These are phyloP conservation scores for Mallotus villosus DNA, from an alignment of 2,797 vertebrate species.

Conservation along the genomic window DNA sequence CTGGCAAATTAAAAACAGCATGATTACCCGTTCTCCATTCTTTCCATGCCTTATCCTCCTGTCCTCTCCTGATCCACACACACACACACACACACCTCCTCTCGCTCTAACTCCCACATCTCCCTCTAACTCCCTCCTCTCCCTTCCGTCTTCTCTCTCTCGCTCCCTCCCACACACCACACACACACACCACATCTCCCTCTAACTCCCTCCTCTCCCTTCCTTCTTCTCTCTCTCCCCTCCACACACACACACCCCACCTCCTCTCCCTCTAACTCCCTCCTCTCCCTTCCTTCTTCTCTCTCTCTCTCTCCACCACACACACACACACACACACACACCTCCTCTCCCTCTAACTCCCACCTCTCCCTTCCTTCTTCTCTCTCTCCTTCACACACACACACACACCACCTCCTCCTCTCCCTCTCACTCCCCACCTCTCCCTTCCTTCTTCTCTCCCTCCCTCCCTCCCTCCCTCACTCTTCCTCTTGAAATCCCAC, in stretches of 20 bases:
- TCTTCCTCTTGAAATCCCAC: neutral
- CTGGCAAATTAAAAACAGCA: conserved; percentile 32
- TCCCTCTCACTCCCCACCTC: too few species aligned
- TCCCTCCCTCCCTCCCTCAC: neutral
- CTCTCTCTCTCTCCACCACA: too few species aligned
- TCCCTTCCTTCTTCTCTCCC: too few species aligned
- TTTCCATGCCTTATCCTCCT: conserved; percentile 14
- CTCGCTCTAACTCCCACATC: neutral
- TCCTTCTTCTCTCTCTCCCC: neutral
- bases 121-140: neutral
- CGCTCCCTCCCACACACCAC: too few species aligned
- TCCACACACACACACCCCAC: neutral
- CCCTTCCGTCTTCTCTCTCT: neutral
- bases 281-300: neutral
- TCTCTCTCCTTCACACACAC: too few species aligned
- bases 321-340: too few species aligned
- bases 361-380: too few species aligned
- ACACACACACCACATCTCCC: neutral
- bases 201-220: neutral
- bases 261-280: neutral
- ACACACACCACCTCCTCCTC: too few species aligned
- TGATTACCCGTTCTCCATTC: conserved; percentile 21
- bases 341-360: too few species aligned
- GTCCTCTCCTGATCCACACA: conserved; percentile 3
- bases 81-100: neutral